Base-by-base conservation (phyloP, 2,113 vertebrate genomes). In the Callipepla squamata region DNA sequence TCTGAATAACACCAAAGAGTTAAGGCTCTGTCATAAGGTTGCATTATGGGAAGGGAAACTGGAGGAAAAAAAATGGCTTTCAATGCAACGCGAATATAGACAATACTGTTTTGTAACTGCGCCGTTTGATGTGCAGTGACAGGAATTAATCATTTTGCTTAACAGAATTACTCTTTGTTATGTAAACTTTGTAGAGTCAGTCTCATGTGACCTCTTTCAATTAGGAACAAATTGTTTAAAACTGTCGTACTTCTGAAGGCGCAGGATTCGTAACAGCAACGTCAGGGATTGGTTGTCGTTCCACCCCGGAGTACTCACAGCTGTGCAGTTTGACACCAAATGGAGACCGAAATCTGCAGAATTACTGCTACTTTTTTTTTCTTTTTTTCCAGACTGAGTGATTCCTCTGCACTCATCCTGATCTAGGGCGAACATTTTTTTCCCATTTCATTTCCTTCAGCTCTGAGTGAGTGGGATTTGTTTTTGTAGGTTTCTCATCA, bases 131-230 rank as follows among this genome's bases (percentile, higher is more conserved):
- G 98, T 98, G 96, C 96, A 93, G 75, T 95, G 96, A 96, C 58
- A 76, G 97, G 97, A 98, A 98, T 98, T 96, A 98, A 98, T 98
- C 97, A 97, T 98, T 98, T 98, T 97, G 85, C 95, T 97, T 95
- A 95, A 97, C 96, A 98, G 97, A 98, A 98, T 97, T 97, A 96
- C 96, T 97, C 98, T 98, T 98, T 98, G 98, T 98, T 97, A 97
- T 98, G 98, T 97, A 98, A 98, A 98, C 98, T 97, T 97, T 96
- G 97, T 96, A 97, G 98, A 97, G 97, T 93, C 97, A 38, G 58
- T 96, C 96, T 97, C 94, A 63, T 89, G 83, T 97, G 98, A 98
- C 98, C 98, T 97, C 96, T 96, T 94, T 95, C 95, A 89, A 94
- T 96, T 86, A 96, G 93, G 96, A 97, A 96, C 97, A 97, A 95